phyloP scores from a whole-genome alignment of 2,113 vertebrate species.

The Protomyctophum bolini region DNA sequence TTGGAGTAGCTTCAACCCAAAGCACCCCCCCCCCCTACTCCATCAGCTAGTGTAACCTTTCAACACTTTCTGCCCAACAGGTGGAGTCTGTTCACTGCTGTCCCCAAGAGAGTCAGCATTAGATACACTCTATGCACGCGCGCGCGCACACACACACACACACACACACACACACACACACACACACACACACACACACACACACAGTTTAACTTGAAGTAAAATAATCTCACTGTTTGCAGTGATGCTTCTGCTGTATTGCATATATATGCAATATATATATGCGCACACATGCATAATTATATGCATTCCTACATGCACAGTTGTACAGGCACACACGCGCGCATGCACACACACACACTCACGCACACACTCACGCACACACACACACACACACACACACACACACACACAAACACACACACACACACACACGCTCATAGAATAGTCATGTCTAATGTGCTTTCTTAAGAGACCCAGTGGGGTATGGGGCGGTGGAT shows the following conservation, averaged over 20 bases:
- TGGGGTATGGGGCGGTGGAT: constrained; percentile 16
- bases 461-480: constrained; percentile 24
- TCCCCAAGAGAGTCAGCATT: constrained; percentile 8
- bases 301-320: too few relatives aligned
- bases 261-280: too few relatives aligned
- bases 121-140: background rate
- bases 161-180: background rate
- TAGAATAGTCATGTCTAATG: constrained; percentile 24
- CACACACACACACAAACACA: background rate
- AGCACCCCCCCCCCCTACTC: background rate
- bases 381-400: background rate
- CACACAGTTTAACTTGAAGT: background rate
- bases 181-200: background rate
- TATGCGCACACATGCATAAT: too few relatives aligned
- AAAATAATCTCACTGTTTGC: too few relatives aligned
- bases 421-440: constrained; percentile 1
- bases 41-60: background rate
- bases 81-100: constrained; percentile 6
- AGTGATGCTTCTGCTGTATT: too few relatives aligned
- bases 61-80: constrained; percentile 10
- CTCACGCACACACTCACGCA: background rate
- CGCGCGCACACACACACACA: background rate
- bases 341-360: background rate
- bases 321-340: too few relatives aligned
- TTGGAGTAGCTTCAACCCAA: background rate